Base-by-base conservation (phyloP, 2,888 invertebrate genomes). In the Hartigia nigra region DNA sequence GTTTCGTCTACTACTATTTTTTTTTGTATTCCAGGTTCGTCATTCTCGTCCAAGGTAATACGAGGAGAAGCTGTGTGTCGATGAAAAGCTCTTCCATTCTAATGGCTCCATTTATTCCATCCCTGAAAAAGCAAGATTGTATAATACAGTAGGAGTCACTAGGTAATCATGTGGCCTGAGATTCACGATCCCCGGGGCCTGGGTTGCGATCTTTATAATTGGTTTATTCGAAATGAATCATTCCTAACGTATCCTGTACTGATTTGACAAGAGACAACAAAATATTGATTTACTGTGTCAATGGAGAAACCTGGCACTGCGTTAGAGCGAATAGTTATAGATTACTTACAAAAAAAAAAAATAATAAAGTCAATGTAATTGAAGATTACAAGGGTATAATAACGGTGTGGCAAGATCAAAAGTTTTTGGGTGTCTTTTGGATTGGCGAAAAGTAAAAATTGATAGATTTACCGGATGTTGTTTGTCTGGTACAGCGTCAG, bases 41-140 rank as follows among this genome's bases (percentile, higher is more conserved):
- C 84, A 81, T 82, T 83, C 76, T 86, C 82, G 82, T 86, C 81
- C 86, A 74, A 82, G 79, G 80, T 84, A 83, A 82, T 80, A 80
- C 81, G 82, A 82, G 78, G 81, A 80, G n/a, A 83, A 84, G 82
- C 78, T 82, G 81, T 23, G 14, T 78, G 77, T 80, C 80, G 82
- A 77, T 77, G 78, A 81, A 70, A 81, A 79, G 70, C 69, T 77
- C 84, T 81, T 83, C 80, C 37, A 74, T 82, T 84, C 83, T 87
- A 91, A 81, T 91, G 91, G 79, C 92, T 92, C 93, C 93, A 93
- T 88, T 93, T 93, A 86, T 91, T 92, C 93, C 93, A 94, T 84
- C 93, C 93, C 93, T 93, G 88, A 79, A 91, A 90, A 91, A 90
- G 82, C 84, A 81, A 87, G 88, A 12, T 23, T 55, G 2, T 5